phyloP scores from a whole-genome alignment of 2,797 vertebrate genomes.

The Toxotes lorentzi region DNA sequence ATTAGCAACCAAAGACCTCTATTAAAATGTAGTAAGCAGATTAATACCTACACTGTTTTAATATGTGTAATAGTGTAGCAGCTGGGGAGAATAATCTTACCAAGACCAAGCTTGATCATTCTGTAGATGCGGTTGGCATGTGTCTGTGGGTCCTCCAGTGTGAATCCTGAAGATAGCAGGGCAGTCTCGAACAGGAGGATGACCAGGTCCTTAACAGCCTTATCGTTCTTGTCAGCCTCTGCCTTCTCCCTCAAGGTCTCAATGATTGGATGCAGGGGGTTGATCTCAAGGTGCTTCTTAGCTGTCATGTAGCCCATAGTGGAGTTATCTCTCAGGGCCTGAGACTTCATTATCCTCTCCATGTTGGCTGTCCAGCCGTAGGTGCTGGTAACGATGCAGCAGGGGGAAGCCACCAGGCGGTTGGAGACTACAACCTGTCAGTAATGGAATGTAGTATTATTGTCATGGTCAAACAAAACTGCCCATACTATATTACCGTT shows the following conservation, averaged over 20 bases:
- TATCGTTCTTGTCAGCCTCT: constrained; percentile 97
- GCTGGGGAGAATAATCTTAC: constrained; percentile 75
- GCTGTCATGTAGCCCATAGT: constrained; percentile 99
- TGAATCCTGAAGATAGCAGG: constrained; percentile 94
- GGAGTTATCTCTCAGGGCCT: constrained; percentile 94
- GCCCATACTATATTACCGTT: neutral
- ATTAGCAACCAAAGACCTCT: constrained; percentile 9
- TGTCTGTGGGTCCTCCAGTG: constrained; percentile 95
- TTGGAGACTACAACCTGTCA: constrained; percentile 90
- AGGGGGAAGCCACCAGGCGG: constrained; percentile 93
- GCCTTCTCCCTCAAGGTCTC: constrained; percentile 95
- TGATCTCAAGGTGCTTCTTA: constrained; percentile 97
- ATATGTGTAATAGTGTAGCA: neutral
- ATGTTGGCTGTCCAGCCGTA: constrained; percentile 98
- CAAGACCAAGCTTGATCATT: constrained; percentile 97
- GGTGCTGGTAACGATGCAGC: constrained; percentile 95
- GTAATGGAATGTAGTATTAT: constrained; percentile 12
- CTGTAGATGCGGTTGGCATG: constrained; percentile 97
- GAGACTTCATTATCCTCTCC: constrained; percentile 99
- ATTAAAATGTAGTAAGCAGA: neutral
- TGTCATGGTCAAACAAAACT: neutral
- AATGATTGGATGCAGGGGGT: constrained; percentile 93
- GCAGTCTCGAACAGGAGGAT: constrained; percentile 94
- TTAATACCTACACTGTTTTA: neutral
- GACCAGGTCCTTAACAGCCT: constrained; percentile 97